phyloP scores from a whole-genome alignment of 2,113 vertebrate species.

The Sturnus vulgaris region DNA sequence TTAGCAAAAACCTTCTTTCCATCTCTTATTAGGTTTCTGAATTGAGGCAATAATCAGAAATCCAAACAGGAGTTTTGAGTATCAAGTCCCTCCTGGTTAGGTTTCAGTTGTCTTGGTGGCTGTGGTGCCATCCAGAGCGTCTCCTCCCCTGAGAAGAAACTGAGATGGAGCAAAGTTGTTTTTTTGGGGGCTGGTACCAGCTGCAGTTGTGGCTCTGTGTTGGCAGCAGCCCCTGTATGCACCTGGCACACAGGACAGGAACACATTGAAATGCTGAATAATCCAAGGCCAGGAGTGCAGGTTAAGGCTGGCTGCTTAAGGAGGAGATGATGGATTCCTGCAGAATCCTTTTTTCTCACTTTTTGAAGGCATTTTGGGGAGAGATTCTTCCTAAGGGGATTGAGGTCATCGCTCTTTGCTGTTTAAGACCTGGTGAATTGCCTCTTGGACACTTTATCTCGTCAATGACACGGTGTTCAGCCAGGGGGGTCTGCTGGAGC shows the following conservation, averaged over 20 bases:
- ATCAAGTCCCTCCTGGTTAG: background rate
- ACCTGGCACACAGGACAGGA: background rate
- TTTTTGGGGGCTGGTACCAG: fast-evolving
- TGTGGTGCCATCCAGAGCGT: fast-evolving
- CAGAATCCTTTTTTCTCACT: background rate
- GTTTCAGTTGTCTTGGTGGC: fast-evolving
- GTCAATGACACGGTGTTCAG: background rate
- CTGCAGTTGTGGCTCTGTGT: background rate
- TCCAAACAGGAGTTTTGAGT: background rate
- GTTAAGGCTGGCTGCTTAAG: background rate
- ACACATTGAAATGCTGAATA: background rate
- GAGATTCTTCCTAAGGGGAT: conserved; percentile 16
- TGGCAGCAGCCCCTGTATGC: background rate
- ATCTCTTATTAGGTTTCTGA: background rate
- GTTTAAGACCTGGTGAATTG: conserved; percentile 27
- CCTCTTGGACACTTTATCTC: conserved; percentile 36
- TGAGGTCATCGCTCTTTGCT: conserved; percentile 26
- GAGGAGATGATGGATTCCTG: background rate
- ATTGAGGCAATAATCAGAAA: background rate
- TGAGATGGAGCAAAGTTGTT: background rate
- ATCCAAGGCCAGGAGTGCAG: background rate
- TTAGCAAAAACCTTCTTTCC: background rate
- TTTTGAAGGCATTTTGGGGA: conserved; percentile 4
- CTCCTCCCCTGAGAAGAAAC: background rate
- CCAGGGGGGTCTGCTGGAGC: conserved; percentile 58